Evolutionary conservation across 2,113 vertebrate species (phyloP), one percentile per base, ranked within the genome.

Genomic region (Strix aluco): DNA sequence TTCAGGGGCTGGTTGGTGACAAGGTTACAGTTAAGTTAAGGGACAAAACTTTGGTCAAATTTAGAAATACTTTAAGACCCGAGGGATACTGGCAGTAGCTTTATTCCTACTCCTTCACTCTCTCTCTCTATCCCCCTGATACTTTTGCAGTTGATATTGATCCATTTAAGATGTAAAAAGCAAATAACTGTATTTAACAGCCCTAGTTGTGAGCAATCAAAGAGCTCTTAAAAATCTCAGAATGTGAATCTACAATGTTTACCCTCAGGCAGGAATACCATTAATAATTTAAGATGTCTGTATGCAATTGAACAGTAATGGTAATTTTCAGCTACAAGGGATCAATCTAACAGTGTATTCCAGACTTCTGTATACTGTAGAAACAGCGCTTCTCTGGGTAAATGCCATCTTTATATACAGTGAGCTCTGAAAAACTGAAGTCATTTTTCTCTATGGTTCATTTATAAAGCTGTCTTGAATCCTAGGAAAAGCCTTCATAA

Each of bases 151-250:
- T 46, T 88, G 71, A 51, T 96, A 96, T 83, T 51, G 92, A 94
- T 96, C 85, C 58, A 78, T 88, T 86, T 83, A 86, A 86, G 47
- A 92, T 44, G 67, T 77, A 95, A 83, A 94, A 96, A 96, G 79
- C 78, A 95, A 96, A 95, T 90, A 96, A 93, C 81, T 82, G 54
- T 96, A 96, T 91, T 96, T 96, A 96, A 94, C 75, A 92, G 71
- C 67, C 79, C 59, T 93, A 62, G 88, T 92, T 94, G 82, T 66
- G 80, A 86, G 59, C 94, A 81, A 71, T 92, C 93, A 94, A 82
- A 92, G 54, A 92, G 71, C 75, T 96, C 79, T 90, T 86, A 70
- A 94, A 96, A 83, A 92, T 90, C 88, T 83, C 82, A 86, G 88
- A 90, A 90, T 74, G 55, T 63, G 88, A 95, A 81, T 90, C 82